A percentile compares a stretch with the other conserved stretches of the same genome.
phyloP scores from a whole-genome alignment of 1,140 invertebrate genomes.

The Medauroidea extradentata region DNA sequence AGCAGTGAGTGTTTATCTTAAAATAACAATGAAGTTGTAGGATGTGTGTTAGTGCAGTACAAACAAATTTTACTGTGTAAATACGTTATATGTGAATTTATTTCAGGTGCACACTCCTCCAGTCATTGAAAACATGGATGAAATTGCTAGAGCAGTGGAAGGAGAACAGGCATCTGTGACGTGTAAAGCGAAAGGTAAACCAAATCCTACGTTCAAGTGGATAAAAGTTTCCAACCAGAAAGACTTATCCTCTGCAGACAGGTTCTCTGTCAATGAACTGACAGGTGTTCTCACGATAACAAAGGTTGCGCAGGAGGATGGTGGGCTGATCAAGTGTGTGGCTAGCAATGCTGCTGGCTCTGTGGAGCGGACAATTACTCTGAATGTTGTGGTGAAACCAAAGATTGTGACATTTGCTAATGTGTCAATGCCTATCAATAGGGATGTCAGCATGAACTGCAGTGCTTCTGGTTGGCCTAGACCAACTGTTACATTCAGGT shows the following conservation, averaged over 20 bases:
- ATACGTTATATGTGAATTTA: neutral
- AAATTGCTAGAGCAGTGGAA: constrained; percentile 64
- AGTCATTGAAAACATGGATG: constrained; percentile 54
- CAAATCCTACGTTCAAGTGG: constrained; percentile 75
- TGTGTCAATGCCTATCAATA: constrained; percentile 58
- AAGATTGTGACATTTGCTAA: constrained; percentile 74
- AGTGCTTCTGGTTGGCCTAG: constrained; percentile 70
- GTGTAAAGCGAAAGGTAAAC: constrained; percentile 78
- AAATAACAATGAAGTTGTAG: neutral
- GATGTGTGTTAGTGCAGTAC: neutral
- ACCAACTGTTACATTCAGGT: constrained; percentile 70
- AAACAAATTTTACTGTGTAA: neutral
- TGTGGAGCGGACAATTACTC: constrained; percentile 55
- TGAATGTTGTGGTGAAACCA: constrained; percentile 67
- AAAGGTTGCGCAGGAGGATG: constrained; percentile 70
- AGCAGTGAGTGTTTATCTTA: neutral
- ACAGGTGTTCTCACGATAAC: constrained; percentile 66
- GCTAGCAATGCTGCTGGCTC: constrained; percentile 77
- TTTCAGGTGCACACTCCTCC: constrained; percentile 71
- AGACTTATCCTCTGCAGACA: constrained; percentile 62
- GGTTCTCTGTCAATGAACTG: constrained; percentile 68
- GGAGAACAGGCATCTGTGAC: constrained; percentile 66
- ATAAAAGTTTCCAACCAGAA: constrained; percentile 49
- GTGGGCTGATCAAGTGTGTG: constrained; percentile 74
- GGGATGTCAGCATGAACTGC: constrained; percentile 64